Conservation (phyloP, 2,888 invertebrate genomes). For the Amphipoea oculea region DNA sequence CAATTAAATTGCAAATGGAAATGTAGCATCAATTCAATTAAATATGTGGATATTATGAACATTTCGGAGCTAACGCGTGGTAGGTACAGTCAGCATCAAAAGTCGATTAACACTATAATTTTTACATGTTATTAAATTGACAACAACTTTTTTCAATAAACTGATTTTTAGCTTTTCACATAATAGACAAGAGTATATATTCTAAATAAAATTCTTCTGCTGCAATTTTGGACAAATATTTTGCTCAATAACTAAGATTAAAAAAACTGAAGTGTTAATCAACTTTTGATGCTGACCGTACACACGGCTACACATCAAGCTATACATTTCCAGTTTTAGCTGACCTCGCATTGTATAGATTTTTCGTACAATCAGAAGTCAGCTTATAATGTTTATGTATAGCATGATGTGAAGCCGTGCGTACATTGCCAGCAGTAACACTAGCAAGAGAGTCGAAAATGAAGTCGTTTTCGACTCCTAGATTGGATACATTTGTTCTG, state of each 20-base stretch:
- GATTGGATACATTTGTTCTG: neutral
- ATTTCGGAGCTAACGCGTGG: neutral
- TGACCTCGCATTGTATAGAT: neutral
- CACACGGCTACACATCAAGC: neutral
- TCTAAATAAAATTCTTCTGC: no score
- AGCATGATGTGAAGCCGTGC: neutral
- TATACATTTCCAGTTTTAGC: neutral
- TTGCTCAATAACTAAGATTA: no score
- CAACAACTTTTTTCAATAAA: no score
- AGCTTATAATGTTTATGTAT: neutral
- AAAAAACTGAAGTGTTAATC: no score
- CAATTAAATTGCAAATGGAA: slow-evolving; percentile 41
- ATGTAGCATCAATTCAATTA: slow-evolving; percentile 24
- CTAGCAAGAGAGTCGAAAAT: neutral
- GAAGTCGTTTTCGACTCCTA: neutral
- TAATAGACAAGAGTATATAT: no score
- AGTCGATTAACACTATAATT: no score
- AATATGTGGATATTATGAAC: neutral
- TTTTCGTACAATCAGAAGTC: neutral
- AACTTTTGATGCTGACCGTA: no score
- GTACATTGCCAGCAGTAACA: neutral
- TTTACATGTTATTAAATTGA: no score
- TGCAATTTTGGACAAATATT: no score
- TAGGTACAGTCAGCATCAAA: neutral
- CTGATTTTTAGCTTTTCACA: no score